Evolutionary conservation across 2,888 invertebrate species (phyloP).

Genomic region (Caenorhabditis zanzibari): DNA sequence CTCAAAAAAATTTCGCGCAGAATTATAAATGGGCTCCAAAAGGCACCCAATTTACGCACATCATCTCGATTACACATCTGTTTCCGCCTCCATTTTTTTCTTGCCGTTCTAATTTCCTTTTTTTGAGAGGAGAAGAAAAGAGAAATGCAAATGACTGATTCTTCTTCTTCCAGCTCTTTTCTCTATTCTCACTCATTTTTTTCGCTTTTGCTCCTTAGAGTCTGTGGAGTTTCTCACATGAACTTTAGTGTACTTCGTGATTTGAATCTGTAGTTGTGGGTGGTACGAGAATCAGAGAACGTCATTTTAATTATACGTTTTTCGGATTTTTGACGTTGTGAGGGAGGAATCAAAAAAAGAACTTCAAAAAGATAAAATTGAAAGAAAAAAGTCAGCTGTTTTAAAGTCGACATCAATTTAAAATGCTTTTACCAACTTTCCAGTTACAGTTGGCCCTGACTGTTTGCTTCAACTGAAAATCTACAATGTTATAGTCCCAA

Average conservation of each 20-base stretch:
- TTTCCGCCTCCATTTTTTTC: conserved; percentile 30
- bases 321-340: neutral
- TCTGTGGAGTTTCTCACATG: neutral
- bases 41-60: conserved; percentile 34
- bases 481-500: neutral
- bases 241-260: neutral
- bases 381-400: neutral
- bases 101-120: conserved; percentile 11
- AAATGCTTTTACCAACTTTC: too few species aligned
- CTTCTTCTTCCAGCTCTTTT: conserved; percentile 11
- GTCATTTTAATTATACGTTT: conserved; percentile 18
- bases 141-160: conserved; percentile 32
- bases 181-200: neutral
- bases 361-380: too few species aligned
- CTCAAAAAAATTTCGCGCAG: conserved; percentile 4
- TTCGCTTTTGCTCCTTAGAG: neutral
- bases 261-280: conserved; percentile 9
- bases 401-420: neutral
- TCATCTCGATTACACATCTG: conserved; percentile 51
- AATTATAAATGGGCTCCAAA: conserved; percentile 46
- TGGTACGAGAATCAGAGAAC: neutral
- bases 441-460: too few species aligned
- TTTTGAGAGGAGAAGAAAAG: neutral
- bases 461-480: too few species aligned
- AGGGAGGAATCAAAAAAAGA: too few species aligned